Base-by-base conservation (phyloP, 2,888 invertebrate genomes). In the Odiellus spinosus region DNA sequence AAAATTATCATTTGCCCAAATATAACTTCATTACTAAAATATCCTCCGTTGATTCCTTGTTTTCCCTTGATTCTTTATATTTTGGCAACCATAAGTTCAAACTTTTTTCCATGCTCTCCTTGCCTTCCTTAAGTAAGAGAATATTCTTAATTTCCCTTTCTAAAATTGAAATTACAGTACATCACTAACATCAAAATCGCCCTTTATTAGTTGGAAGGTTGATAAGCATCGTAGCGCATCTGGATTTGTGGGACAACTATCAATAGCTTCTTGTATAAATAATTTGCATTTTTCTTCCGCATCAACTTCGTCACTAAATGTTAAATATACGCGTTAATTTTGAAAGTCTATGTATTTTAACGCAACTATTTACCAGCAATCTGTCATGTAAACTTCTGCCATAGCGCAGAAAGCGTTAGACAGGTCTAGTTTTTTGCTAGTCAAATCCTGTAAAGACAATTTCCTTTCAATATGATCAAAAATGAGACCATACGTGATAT, bases 341-440 rank as follows among this genome's bases (percentile, higher is more conserved):
- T n/a, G n/a, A n/a, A n/a, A n/a, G n/a, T n/a, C n/a, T n/a, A n/a
- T n/a, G n/a, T n/a, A n/a, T n/a, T n/a, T n/a, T n/a, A n/a, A n/a
- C n/a, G n/a, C n/a, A n/a, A n/a, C 5, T 19, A 39, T 59, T 53
- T 54, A 66, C 66, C 69, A 69, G 15, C 61, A 60, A 54, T 69
- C 69, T 32, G 69, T 68, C 59, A 67, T 64, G 53, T 63, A 69
- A 15, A 69, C 58, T 59, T 69, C 69, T 32, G 67, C 65, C 36
- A 68, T 56, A 11, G 67, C 60, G 48, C 66, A 63, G 52, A 64
- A 64, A 2, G 67, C 68, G 53, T 58, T 61, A 8, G 68, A 67
- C 17, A 69, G 56, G 48, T 65, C 62, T 47, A 54, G 54, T 40
- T 49, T 52, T 26, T 26, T 26, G 26, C 26, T 26, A 26, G 26